Evolutionary conservation across 2,113 vertebrate species (phyloP), one percentile per base, ranked within the genome.

Genomic region (Cairina moschata): DNA sequence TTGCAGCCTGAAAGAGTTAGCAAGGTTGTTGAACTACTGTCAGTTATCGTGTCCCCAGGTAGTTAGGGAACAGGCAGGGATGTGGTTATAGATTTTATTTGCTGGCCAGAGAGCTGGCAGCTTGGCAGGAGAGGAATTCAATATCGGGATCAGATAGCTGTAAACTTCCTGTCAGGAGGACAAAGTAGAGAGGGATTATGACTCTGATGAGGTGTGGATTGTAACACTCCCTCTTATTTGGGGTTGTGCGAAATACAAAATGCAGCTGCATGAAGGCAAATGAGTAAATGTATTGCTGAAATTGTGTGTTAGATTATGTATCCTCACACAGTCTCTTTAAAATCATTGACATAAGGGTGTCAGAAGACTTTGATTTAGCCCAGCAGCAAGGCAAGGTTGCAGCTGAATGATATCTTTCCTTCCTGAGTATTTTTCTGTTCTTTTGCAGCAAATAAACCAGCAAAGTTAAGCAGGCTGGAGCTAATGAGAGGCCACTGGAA

Each of bases 401-500:
- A 66, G 28, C 59, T 81, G 83, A 93, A 83, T 38, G 23, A 74
- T 77, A 77, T 44, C 29, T 25, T 91, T 88, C 63, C 48, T 92
- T 60, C 74, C 86, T n/a, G 60, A 77, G 52, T 21, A 46, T 56
- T 76, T 94, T 85, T 93, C 55, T 74, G 50, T 85, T 91, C 73
- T 40, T 20, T 76, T 91, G 56, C 76, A 73, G 38, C 54, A 91
- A 85, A 91, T 83, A 96, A 93, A 80, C 25, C 32, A 90, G 55
- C 63, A 80, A 89, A 95, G 81, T 69, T 85, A 91, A 78, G 69
- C 20, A 58, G 88, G 34, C 71, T 85, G 86, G 74, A 91, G 90
- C 90, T 94, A 94, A 95, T 91, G 86, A 95, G 94, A 94, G 86
- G 74, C 90, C 85, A 85, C 81, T 91, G 62, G 79, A 95, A 94